Evolutionary conservation across 2,888 invertebrate genomes (phyloP), one percentile per base, ranked within the genome.

Genomic region (Labia minor): DNA sequence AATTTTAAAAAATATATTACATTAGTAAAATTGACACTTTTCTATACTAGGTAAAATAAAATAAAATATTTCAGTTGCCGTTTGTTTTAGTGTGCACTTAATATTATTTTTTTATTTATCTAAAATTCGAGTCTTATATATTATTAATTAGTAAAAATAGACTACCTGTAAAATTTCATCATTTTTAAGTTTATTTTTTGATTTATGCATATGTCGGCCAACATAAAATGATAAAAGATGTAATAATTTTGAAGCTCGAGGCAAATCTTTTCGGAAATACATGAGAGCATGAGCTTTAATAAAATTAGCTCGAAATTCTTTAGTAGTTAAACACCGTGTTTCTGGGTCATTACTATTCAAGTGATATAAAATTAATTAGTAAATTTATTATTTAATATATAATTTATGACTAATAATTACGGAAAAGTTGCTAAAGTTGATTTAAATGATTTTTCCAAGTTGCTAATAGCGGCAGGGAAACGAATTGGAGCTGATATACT

Each of bases 401-500:
- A n/a, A n/a, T n/a, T n/a, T n/a, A n/a, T n/a, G n/a, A n/a, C n/a
- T n/a, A 49, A n/a, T 49, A n/a, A 10, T 49, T 49, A 49, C 49
- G 49, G 49, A 49, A 8, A 49, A 16, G 49, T 14, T 10, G 3
- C n/a, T 14, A 49, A n/a, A 10, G 49, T 49, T 49, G 49, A 11
- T n/a, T 63, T 68, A 70, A 90, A 82, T 20, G 90, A 88, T 73
- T 88, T 86, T 65, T 86, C 83, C 65, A 94, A 81, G 79, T 93
- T 93, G 65, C 88, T 86, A 33, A 87, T 84, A 33, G 92, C 90
- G 37, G 89, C 90, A 11, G 90, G 89, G 80, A 93, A 93, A 37
- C 92, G 92, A 76, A 90, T 88, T 73, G 88, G 86, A 65, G 92
- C 90, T 10, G 90, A 85, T 71, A 92, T 84, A 71, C 90, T 89